These are phyloP conservation scores for Ictalurus furcatus DNA, from an alignment of 2,113 vertebrate species.

Conservation along the genomic window DNA sequence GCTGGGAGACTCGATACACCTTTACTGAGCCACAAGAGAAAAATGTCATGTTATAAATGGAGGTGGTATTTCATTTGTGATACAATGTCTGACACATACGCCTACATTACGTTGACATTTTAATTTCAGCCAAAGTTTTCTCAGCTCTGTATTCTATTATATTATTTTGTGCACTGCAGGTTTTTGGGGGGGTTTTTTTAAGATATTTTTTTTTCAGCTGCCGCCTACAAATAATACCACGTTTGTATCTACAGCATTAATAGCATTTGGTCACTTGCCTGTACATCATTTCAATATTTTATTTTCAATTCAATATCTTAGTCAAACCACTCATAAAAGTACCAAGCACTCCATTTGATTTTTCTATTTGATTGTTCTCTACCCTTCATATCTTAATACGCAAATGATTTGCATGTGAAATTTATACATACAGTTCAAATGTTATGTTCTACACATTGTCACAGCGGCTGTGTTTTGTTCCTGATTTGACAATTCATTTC, in stretches of 20 bases:
- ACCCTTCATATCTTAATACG: neutral
- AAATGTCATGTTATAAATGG: conserved; percentile 15
- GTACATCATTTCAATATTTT: neutral
- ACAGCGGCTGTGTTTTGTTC: neutral
- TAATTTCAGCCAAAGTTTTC: conserved; percentile 18
- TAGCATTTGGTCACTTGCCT: no score
- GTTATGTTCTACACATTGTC: neutral
- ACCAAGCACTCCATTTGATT: neutral
- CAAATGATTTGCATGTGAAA: neutral
- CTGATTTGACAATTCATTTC: neutral
- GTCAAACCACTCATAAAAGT: neutral
- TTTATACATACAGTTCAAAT: neutral
- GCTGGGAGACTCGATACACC: conserved; percentile 1
- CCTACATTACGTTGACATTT: conserved; percentile 12
- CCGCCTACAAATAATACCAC: neutral
- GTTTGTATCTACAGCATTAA: neutral
- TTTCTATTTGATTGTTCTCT: no score
- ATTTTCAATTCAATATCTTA: neutral
- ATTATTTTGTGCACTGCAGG: neutral
- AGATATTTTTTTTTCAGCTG: neutral
- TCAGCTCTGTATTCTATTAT: neutral
- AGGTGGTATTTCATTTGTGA: conserved; percentile 13
- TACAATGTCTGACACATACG: neutral
- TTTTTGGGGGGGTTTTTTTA: neutral
- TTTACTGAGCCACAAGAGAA: conserved; percentile 26